These are phyloP conservation scores for Philopedon plagiatum DNA, from an alignment of 2,888 invertebrate genomes.

Conservation along the genomic window DNA sequence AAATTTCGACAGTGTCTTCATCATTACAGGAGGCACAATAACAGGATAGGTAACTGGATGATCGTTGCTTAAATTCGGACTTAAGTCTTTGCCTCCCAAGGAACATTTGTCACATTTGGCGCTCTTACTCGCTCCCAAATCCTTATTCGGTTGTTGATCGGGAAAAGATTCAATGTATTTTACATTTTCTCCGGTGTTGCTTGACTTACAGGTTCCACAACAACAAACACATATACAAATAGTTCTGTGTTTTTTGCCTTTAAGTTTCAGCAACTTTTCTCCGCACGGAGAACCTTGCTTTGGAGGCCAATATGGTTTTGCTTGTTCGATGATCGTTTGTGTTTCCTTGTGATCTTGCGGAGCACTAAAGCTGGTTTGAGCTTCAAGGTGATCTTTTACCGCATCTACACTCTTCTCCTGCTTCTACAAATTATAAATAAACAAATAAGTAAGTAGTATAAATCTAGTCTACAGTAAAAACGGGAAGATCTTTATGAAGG, in stretches of 20 bases:
- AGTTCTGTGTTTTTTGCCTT: constrained; percentile 37
- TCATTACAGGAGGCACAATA: background rate
- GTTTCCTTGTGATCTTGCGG: background rate
- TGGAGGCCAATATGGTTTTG: too few species aligned
- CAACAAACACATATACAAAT: constrained; percentile 46
- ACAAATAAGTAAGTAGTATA: too few species aligned
- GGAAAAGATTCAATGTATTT: too few species aligned
- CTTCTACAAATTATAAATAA: too few species aligned
- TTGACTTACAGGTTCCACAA: constrained; percentile 29
- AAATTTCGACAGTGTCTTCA: constrained; percentile 51
- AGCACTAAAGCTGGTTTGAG: background rate
- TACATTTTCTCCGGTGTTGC: background rate
- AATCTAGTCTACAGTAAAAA: too few species aligned
- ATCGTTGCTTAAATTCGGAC: background rate
- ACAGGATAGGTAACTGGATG: background rate
- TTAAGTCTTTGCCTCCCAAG: too few species aligned
- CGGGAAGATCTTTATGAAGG: too few species aligned
- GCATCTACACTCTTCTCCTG: too few species aligned
- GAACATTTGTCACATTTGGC: too few species aligned
- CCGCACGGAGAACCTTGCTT: background rate
- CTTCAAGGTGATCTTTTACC: background rate
- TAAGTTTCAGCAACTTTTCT: constrained; percentile 35
- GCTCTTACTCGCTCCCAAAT: too few species aligned
- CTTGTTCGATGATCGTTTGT: background rate
- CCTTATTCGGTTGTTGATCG: too few species aligned